Evolutionary conservation across 2,888 invertebrate genomes (phyloP).

Genomic region (Sussaba pulchella): DNA sequence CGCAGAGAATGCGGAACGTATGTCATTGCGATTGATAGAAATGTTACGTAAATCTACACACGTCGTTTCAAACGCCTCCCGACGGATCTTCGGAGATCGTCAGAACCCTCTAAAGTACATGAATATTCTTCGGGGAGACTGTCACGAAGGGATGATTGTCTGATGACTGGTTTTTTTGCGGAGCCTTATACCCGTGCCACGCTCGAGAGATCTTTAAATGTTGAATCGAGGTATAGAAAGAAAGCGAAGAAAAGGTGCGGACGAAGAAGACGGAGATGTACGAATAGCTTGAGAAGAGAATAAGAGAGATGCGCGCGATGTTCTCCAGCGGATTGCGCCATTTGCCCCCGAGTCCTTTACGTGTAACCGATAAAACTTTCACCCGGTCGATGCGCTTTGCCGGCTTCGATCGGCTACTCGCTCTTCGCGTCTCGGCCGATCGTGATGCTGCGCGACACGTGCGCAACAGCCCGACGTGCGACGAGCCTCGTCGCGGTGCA

Average conservation of each 20-base stretch:
- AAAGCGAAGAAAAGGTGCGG: constrained; percentile 33
- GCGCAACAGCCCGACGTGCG: constrained; percentile 6
- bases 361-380: constrained; percentile 63
- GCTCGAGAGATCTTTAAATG: constrained; percentile 61
- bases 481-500: constrained; percentile 21
- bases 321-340: constrained; percentile 61
- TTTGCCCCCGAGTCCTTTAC: constrained; percentile 36
- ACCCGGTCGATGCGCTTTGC: constrained; percentile 45
- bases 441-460: constrained; percentile 43
- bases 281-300: constrained; percentile 11
- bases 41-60: constrained; percentile 22
- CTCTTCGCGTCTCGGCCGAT: constrained; percentile 48
- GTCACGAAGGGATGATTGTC: constrained; percentile 58
- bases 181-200: constrained; percentile 23
- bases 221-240: constrained; percentile 51
- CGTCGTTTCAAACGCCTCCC: background rate
- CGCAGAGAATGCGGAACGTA: background rate
- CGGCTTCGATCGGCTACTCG: constrained; percentile 26
- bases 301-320: constrained; percentile 58
- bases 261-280: constrained; percentile 34
- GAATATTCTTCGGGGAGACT: no score
- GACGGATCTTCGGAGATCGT: background rate
- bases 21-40: constrained; percentile 2
- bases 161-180: constrained; percentile 39
- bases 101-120: no score